Evolutionary conservation across 2,888 invertebrate species (phyloP).

Genomic region (Helobdella robusta): DNA sequence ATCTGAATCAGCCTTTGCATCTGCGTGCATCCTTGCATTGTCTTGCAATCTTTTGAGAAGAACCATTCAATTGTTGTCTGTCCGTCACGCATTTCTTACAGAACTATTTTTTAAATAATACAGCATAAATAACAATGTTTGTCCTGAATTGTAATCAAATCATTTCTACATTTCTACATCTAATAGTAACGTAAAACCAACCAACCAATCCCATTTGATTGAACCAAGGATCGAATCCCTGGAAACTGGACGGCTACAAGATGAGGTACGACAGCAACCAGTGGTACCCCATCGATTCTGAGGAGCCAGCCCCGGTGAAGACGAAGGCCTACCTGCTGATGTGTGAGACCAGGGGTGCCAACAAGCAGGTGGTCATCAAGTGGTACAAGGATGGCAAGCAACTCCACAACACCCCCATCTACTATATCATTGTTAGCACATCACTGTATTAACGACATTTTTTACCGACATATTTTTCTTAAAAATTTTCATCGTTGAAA

Average conservation of each 20-base stretch:
- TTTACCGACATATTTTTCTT: background rate
- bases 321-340: conserved; percentile 36
- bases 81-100: too few species aligned
- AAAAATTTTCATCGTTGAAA: too few species aligned
- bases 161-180: too few species aligned
- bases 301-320: conserved; percentile 32
- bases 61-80: too few species aligned
- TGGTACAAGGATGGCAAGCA: conserved; percentile 34
- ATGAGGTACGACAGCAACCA: conserved; percentile 36
- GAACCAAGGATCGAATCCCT: conserved; percentile 35
- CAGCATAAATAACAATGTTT: too few species aligned
- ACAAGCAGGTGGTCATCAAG: conserved; percentile 33
- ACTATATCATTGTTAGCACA: conserved; percentile 36
- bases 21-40: too few species aligned
- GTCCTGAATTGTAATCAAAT: too few species aligned
- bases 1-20: too few species aligned
- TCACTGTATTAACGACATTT: background rate
- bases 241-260: conserved; percentile 36
- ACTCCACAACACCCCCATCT: conserved; percentile 33
- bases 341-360: conserved; percentile 36
- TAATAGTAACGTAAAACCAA: too few species aligned
- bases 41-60: too few species aligned
- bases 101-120: too few species aligned
- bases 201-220: too few species aligned
- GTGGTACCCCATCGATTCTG: conserved; percentile 32